Evolutionary conservation across 2,888 invertebrate species (phyloP).

Genomic region (Euclidia mi): DNA sequence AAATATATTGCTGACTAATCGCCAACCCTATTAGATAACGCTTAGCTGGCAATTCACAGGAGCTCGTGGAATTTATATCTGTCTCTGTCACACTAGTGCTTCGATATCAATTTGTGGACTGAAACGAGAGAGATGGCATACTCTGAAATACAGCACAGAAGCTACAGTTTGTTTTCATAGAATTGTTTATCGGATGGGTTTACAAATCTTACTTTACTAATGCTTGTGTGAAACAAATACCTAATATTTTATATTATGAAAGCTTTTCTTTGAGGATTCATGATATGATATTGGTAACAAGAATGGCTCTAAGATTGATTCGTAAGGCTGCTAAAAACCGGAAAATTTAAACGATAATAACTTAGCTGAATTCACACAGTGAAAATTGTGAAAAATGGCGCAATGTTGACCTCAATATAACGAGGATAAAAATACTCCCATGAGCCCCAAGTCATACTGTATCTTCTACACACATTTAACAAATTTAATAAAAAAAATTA

Average conservation of each 20-base stretch:
- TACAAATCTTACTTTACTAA: no score
- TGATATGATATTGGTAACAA: no score
- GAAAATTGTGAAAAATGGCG: no score
- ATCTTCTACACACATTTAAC: no score
- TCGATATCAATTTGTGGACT: conserved; percentile 70
- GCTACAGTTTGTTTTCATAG: conserved; percentile 35
- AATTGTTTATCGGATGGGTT: conserved; percentile 32
- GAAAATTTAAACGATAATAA: no score
- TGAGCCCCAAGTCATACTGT: no score
- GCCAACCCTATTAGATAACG: conserved; percentile 71
- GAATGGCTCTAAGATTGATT: no score
- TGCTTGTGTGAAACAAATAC: conserved; percentile 18
- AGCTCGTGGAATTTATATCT: conserved; percentile 72
- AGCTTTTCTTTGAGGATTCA: neutral
- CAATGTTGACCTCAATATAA: no score
- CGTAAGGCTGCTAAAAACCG: no score
- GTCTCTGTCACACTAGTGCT: conserved; percentile 71
- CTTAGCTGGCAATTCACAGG: conserved; percentile 61
- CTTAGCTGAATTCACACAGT: no score
- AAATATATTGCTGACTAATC: conserved; percentile 16
- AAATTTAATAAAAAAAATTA: no score
- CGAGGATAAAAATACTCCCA: no score
- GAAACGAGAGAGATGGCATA: conserved; percentile 65
- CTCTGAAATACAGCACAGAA: conserved; percentile 57
- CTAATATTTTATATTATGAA: conserved; percentile 6